Base-by-base conservation (phyloP, 2,113 vertebrate genomes). In the Romanogobio albipinnatus region DNA sequence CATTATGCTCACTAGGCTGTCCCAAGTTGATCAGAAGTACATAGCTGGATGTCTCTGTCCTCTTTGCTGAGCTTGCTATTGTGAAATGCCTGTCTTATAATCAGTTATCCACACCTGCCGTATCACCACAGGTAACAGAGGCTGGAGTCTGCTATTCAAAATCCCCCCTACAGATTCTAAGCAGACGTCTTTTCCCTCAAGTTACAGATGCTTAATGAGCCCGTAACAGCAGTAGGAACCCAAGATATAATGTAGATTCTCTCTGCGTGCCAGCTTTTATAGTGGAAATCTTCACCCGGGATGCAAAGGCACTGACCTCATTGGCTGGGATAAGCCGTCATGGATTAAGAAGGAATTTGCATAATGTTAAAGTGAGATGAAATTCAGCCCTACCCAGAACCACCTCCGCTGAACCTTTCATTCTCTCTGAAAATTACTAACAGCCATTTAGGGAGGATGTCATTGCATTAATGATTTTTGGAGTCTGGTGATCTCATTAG, bases 281-380 rank as follows among this genome's bases (percentile, higher is more conserved):
- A 47, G 83, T 85, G 24, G 82, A 83, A 87, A 86, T 84, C 82
- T 64, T 86, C 83, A 66, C 84, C 66, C 59, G 14, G 81, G 68
- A 83, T 82, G 76, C 76, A 43, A 75, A 88, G 61, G 82, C 89
- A 68, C 43, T 89, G 90, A 88, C 88, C 86, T 88, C 80, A 85
- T 84, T 90, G 89, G 78, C 85, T 87, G 59, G 49, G 76, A 89
- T 89, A 87, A 80, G 29, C 85, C 79, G 87, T 68, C 49, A 49
- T 87, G 86, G 86, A 91, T 89, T 87, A 86, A 87, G 82, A 62
- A 68, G 2, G 6, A 83, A 89, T 90, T 90, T 91, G 85, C 89
- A 92, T 90, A 87, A 88, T 84, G 80, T 87, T 66, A 75, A 81
- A 83, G 59, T 80, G 64, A 87, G 76, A 90, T 61, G 29, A 82